These are phyloP conservation scores for Sebastes nivosus DNA, from an alignment of 2,797 vertebrate genomes.

Conservation along the genomic window DNA sequence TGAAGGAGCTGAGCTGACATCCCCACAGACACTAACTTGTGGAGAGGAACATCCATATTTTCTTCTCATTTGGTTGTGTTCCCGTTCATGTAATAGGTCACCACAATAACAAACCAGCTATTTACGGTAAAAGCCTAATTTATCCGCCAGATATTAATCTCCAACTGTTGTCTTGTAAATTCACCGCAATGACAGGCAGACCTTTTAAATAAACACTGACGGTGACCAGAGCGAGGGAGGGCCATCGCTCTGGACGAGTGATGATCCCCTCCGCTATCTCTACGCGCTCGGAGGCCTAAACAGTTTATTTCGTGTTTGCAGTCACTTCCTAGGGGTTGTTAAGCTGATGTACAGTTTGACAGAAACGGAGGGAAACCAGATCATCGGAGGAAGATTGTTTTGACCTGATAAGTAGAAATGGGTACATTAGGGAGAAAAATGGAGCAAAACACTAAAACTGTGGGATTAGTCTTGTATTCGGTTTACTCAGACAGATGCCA, in stretches of 20 bases:
- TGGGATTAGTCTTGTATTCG: slow-evolving; percentile 74
- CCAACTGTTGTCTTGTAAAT: slow-evolving; percentile 68
- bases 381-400: slow-evolving; percentile 91
- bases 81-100: slow-evolving; percentile 49
- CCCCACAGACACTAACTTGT: slow-evolving; percentile 30
- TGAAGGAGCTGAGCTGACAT: slow-evolving; percentile 32
- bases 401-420: slow-evolving; percentile 94
- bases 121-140: slow-evolving; percentile 71
- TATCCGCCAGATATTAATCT: slow-evolving; percentile 73
- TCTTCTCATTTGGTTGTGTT: slow-evolving; percentile 54
- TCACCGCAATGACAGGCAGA: slow-evolving; percentile 70
- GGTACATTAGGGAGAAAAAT: slow-evolving; percentile 83
- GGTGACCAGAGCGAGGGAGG: slow-evolving; percentile 77
- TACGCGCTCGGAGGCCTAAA: slow-evolving; percentile 89
- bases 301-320: slow-evolving; percentile 99
- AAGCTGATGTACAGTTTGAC: slow-evolving; percentile 95
- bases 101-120: slow-evolving; percentile 52
- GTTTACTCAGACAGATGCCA: slow-evolving; percentile 68
- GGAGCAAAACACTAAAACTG: slow-evolving; percentile 72
- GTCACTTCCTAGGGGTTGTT: slow-evolving; percentile 96
- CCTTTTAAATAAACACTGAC: slow-evolving; percentile 81
- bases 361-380: slow-evolving; percentile 96
- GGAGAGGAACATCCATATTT: slow-evolving; percentile 45
- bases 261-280: slow-evolving; percentile 88
- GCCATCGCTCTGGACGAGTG: slow-evolving; percentile 77